Conservation (phyloP, 2,113 vertebrate species). For the Vombatus ursinus region DNA sequence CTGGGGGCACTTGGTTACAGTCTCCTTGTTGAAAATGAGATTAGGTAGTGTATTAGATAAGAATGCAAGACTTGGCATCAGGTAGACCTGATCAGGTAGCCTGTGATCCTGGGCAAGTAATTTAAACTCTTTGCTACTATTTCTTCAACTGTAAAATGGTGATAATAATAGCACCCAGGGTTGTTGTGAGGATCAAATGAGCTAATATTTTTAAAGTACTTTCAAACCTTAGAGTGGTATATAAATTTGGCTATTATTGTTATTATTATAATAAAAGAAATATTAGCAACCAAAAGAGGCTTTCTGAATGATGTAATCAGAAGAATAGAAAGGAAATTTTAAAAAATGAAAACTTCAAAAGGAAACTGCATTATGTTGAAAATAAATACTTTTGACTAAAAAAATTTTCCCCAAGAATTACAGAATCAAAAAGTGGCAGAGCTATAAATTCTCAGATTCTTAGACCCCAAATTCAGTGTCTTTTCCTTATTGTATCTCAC, state of each 20-base stretch:
- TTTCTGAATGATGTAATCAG: neutral
- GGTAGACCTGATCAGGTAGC: no score
- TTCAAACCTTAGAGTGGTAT: neutral
- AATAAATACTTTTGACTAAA: neutral
- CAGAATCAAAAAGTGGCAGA: neutral
- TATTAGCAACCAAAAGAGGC: neutral
- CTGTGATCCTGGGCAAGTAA: no score
- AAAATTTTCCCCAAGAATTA: neutral
- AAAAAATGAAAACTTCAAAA: neutral
- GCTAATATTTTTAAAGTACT: no score
- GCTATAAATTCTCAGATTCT: neutral
- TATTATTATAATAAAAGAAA: neutral
- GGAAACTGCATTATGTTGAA: neutral
- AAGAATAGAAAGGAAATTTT: neutral
- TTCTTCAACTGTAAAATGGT: no score
- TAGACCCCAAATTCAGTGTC: neutral
- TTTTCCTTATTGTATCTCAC: neutral
- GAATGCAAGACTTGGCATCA: no score
- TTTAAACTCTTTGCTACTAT: no score
- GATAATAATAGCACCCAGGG: no score
- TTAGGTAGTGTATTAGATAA: neutral
- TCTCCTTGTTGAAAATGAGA: constrained; percentile 19
- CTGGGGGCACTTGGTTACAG: neutral
- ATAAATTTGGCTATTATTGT: neutral
- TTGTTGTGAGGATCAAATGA: no score